Percentiles rank a stretch among this genome's conserved stretches.
Evolutionary conservation across 2,888 invertebrate genomes (phyloP).

Genomic region (Lithodes maja): DNA sequence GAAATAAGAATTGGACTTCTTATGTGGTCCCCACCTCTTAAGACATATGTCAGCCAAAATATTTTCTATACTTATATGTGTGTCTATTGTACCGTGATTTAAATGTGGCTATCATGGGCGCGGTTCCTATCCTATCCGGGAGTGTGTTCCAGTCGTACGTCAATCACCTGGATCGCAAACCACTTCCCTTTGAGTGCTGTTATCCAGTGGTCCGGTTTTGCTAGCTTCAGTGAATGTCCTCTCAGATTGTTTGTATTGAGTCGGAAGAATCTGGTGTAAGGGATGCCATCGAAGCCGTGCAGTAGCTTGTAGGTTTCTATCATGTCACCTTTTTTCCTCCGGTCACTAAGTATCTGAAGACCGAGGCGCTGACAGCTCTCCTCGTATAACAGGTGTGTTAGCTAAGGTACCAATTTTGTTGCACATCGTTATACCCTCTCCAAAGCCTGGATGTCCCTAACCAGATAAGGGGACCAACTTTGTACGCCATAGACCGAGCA

Average conservation of each 20-base stretch:
- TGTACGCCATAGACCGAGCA: slow-evolving; percentile 2
- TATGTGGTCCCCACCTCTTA: neutral
- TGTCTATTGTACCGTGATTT: neutral
- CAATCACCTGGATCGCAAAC: neutral
- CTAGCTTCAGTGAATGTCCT: too few relatives aligned
- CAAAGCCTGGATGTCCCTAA: neutral
- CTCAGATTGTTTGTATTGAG: too few relatives aligned
- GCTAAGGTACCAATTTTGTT: slow-evolving; percentile 11
- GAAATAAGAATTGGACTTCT: too few relatives aligned
- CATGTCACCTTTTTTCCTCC: slow-evolving; percentile 8
- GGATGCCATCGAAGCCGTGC: too few relatives aligned
- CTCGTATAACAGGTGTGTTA: neutral
- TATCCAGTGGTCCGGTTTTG: slow-evolving; percentile 18
- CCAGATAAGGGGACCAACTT: neutral
- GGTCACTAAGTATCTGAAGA: neutral
- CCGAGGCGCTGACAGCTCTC: slow-evolving; percentile 1
- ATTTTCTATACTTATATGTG: neutral
- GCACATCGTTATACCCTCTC: neutral
- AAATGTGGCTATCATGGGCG: too few relatives aligned
- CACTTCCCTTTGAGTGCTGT: neutral
- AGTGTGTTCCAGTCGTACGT: neutral
- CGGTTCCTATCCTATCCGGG: neutral
- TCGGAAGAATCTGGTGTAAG: too few relatives aligned
- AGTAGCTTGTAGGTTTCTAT: neutral
- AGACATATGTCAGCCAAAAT: neutral